Percentiles rank a stretch among this genome's conserved stretches.
phyloP scores from a whole-genome alignment of 2,113 vertebrate genomes.

The Psittacula cyanocephala region DNA sequence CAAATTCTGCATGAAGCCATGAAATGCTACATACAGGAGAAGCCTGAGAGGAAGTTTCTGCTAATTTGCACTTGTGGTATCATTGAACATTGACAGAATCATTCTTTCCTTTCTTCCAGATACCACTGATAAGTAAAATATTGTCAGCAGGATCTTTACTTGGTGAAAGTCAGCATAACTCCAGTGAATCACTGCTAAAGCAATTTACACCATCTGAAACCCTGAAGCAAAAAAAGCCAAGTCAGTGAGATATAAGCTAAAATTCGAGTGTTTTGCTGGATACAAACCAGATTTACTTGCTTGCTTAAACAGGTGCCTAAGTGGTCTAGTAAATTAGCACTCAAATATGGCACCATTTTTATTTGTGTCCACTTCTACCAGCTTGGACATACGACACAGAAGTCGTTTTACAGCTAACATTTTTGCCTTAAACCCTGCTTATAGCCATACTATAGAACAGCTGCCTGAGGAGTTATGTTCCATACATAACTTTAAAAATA shows the following conservation, averaged over 20 bases:
- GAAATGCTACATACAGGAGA: background rate
- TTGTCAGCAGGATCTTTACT: background rate
- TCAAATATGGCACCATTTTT: background rate
- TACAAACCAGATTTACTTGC: slow-evolving; percentile 18
- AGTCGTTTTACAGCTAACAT: slow-evolving; percentile 25
- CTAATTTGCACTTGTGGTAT: background rate
- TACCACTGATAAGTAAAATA: background rate
- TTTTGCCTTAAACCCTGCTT: slow-evolving; percentile 40
- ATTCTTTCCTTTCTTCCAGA: background rate
- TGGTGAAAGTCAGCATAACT: background rate
- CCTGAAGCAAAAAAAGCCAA: background rate
- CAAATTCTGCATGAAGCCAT: background rate
- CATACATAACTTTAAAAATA: slow-evolving; percentile 46
- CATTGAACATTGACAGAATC: background rate
- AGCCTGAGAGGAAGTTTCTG: background rate
- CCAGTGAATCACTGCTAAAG: background rate
- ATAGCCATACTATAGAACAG: slow-evolving; percentile 36
- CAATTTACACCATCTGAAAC: slow-evolving; percentile 15
- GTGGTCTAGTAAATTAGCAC: background rate
- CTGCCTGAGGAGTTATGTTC: slow-evolving; percentile 45
- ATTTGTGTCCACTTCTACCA: slow-evolving; percentile 28
- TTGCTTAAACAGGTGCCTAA: slow-evolving; percentile 46
- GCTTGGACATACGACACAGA: slow-evolving; percentile 46
- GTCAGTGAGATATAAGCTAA: background rate
- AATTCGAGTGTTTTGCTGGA: slow-evolving; percentile 21